A percentile compares a stretch with the other conserved stretches of the same genome.
Evolutionary conservation across 1,140 invertebrate species (phyloP).

Genomic region (Meloidogyne chitwoodi): DNA sequence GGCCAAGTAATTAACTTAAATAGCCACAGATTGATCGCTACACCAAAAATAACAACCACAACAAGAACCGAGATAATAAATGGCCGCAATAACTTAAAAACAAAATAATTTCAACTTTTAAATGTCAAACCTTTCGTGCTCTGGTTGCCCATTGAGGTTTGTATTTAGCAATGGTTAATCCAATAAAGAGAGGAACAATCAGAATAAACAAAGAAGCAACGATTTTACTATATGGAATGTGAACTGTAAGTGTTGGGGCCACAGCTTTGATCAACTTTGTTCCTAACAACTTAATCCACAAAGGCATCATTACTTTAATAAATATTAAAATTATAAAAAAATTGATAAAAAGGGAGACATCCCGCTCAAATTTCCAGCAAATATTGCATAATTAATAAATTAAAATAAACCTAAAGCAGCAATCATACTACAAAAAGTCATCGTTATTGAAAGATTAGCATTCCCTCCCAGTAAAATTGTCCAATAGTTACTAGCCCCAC

Average conservation of each 20-base stretch:
- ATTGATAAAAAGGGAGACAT: slow-evolving; percentile 41
- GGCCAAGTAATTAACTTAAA: slow-evolving; percentile 77
- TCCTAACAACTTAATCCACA: slow-evolving; percentile 91
- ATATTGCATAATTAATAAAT: slow-evolving; percentile 10
- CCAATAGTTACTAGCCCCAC: slow-evolving; percentile 93
- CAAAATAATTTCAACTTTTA: slow-evolving; percentile 62
- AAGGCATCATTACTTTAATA: slow-evolving; percentile 76
- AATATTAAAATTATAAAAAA: slow-evolving; percentile 64
- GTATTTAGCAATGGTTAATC: slow-evolving; percentile 65
- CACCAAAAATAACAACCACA: slow-evolving; percentile 84
- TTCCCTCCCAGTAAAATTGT: slow-evolving; percentile 80
- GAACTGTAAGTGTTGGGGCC: slow-evolving; percentile 65
- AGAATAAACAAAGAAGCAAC: slow-evolving; percentile 72
- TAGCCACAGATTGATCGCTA: slow-evolving; percentile 82
- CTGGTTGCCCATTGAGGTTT: slow-evolving; percentile 66
- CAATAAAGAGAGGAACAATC: slow-evolving; percentile 77
- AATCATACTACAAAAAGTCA: slow-evolving; percentile 85
- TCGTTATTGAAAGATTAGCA: slow-evolving; percentile 80
- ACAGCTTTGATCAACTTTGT: slow-evolving; percentile 68
- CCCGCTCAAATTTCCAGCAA: neutral
- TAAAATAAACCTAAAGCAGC: slow-evolving; percentile 71
- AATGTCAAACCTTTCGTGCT: slow-evolving; percentile 62
- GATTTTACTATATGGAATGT: slow-evolving; percentile 78
- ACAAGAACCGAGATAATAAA: slow-evolving; percentile 77
- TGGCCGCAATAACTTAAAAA: slow-evolving; percentile 73